phyloP scores from a whole-genome alignment of 2,888 invertebrate genomes.

The Spodoptera picta region DNA sequence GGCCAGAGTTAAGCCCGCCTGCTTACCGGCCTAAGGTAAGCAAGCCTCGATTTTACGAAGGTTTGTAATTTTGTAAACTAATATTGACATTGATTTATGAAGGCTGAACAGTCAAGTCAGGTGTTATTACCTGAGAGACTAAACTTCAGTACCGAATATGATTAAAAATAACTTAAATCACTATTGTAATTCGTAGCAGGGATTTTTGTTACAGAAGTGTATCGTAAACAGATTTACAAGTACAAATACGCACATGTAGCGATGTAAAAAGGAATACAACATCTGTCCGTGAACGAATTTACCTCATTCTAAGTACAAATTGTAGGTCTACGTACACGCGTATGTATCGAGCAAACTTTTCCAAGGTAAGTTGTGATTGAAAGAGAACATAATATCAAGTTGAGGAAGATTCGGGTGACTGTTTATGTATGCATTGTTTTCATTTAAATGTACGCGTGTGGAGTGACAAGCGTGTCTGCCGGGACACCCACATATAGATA shows the following conservation, averaged over 20 bases:
- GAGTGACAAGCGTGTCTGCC: constrained; percentile 31
- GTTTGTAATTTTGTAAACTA: constrained; percentile 30
- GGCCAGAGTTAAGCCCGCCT: constrained; percentile 26
- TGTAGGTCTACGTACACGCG: not conserved
- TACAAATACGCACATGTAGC: no score
- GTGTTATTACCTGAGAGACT: no score
- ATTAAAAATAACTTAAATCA: no score
- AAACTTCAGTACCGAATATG: not conserved
- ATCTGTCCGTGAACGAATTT: no score
- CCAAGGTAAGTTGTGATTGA: constrained; percentile 29
- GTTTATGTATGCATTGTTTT: constrained; percentile 48
- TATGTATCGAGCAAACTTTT: constrained; percentile 12
- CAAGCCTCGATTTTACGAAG: constrained; percentile 28
- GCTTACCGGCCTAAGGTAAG: constrained; percentile 28
- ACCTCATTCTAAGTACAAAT: constrained; percentile 7
- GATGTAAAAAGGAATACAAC: no score
- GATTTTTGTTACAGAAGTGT: no score
- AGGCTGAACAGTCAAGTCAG: not conserved
- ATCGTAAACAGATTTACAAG: no score
- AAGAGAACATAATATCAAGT: constrained; percentile 26
- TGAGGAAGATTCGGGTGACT: constrained; percentile 13
- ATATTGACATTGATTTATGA: constrained; percentile 31
- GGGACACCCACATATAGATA: constrained; percentile 47
- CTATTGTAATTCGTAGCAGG: no score
- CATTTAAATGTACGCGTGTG: constrained; percentile 32